Conservation (phyloP, 2,888 invertebrate species). For the Leptothorax acervorum region DNA sequence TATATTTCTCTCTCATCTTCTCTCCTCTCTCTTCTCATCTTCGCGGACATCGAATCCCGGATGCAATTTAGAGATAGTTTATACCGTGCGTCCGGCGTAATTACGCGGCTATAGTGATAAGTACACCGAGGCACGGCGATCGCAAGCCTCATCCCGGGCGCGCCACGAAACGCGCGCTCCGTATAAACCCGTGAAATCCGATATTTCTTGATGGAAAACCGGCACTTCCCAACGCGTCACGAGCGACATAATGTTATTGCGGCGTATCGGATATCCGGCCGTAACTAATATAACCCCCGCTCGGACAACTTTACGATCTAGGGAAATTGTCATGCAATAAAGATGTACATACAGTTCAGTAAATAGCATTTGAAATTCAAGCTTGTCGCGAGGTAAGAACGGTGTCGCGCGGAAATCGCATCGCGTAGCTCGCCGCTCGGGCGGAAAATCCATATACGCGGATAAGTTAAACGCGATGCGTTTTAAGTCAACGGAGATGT, state of each 20-base stretch:
- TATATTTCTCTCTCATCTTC: not conserved
- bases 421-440: not conserved
- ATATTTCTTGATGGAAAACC: conserved; percentile 54
- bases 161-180: not conserved
- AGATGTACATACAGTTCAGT: conserved; percentile 67
- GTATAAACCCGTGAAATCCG: conserved; percentile 46
- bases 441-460: not conserved
- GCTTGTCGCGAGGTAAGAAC: conserved; percentile 47
- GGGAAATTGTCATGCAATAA: conserved; percentile 73
- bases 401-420: not conserved
- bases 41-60: not conserved
- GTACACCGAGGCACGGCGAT: conserved; percentile 6
- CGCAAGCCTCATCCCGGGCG: conserved; percentile 10
- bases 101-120: conserved; percentile 37
- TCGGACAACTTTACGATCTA: conserved; percentile 67
- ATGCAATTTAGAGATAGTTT: conserved; percentile 51
- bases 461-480: not conserved
- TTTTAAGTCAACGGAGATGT: not conserved
- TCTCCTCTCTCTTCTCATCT: not conserved
- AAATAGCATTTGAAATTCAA: conserved; percentile 71
- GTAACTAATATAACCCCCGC: conserved; percentile 63
- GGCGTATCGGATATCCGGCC: conserved; percentile 69
- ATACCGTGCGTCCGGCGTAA: conserved; percentile 31
- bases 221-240: conserved; percentile 38
- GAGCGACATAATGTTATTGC: conserved; percentile 52